Conservation (phyloP, 2,113 vertebrate genomes). For the Salvelinus namaycush region DNA sequence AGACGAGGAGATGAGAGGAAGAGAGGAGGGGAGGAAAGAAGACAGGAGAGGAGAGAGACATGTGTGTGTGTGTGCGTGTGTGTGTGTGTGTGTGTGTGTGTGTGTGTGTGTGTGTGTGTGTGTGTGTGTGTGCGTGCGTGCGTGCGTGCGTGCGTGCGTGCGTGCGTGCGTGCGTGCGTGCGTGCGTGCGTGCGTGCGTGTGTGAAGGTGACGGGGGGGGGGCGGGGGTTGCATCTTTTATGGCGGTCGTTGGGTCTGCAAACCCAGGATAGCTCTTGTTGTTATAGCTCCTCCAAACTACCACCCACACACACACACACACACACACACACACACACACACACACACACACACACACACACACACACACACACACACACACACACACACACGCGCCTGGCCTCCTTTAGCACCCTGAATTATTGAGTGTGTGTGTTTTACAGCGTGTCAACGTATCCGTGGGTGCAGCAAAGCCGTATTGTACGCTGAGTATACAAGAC, state of each 20-base stretch:
- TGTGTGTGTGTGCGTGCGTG: neutral
- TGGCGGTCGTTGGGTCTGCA: slow-evolving; percentile 52
- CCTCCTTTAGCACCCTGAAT: neutral
- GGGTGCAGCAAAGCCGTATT: neutral
- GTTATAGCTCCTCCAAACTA: slow-evolving; percentile 54
- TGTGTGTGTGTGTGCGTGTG: slow-evolving; percentile 15
- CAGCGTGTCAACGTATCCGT: neutral
- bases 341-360: neutral
- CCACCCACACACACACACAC: neutral
- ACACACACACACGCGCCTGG: neutral
- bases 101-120: slow-evolving; percentile 1
- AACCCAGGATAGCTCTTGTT: slow-evolving; percentile 39
- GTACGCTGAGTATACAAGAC: neutral
- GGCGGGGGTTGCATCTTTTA: slow-evolving; percentile 65
- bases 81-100: slow-evolving; percentile 13
- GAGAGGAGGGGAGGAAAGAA: neutral
- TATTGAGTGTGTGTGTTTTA: neutral
- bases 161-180: neutral
- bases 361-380: too few species aligned
- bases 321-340: neutral
- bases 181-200: slow-evolving; percentile 40
- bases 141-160: neutral
- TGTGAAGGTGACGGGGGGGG: slow-evolving; percentile 46
- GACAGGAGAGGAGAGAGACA: neutral
- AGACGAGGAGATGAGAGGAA: too few species aligned